phyloP scores from a whole-genome alignment of 2,888 invertebrate species.

The Malacosoma neustria region DNA sequence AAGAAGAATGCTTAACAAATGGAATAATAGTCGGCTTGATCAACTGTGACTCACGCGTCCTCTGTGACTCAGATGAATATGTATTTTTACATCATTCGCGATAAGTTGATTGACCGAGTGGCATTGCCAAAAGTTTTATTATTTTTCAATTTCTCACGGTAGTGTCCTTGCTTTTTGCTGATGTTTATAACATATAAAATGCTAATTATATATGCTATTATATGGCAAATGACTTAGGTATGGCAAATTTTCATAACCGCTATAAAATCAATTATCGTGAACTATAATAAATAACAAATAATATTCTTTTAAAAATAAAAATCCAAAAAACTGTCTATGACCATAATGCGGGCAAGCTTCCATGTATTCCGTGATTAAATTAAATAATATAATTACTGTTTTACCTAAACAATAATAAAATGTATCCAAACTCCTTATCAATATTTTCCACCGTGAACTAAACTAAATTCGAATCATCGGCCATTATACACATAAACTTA shows the following conservation, averaged over 20 bases:
- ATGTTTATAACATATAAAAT: too few species aligned
- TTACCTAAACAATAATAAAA: too few species aligned
- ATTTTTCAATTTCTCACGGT: not conserved
- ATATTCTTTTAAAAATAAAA: too few species aligned
- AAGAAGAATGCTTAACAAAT: not conserved
- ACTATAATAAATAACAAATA: too few species aligned
- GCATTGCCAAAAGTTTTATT: not conserved
- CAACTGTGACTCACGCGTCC: not conserved
- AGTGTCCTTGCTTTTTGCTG: not conserved
- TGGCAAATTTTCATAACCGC: too few species aligned
- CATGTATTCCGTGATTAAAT: too few species aligned
- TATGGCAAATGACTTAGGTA: too few species aligned
- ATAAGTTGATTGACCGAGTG: not conserved
- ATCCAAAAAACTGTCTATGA: too few species aligned
- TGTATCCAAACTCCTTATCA: not conserved
- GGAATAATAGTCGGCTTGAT: not conserved
- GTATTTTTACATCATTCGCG: not conserved
- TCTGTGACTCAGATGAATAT: not conserved
- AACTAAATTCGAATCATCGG: slow-evolving; percentile 20
- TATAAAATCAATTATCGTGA: too few species aligned
- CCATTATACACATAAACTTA: slow-evolving; percentile 6
- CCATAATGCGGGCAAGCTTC: too few species aligned
- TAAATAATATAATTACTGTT: too few species aligned
- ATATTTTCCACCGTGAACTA: slow-evolving; percentile 8
- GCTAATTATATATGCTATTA: too few species aligned